phyloP scores from a whole-genome alignment of 1,140 invertebrate species.

The Nylanderia fulva region DNA sequence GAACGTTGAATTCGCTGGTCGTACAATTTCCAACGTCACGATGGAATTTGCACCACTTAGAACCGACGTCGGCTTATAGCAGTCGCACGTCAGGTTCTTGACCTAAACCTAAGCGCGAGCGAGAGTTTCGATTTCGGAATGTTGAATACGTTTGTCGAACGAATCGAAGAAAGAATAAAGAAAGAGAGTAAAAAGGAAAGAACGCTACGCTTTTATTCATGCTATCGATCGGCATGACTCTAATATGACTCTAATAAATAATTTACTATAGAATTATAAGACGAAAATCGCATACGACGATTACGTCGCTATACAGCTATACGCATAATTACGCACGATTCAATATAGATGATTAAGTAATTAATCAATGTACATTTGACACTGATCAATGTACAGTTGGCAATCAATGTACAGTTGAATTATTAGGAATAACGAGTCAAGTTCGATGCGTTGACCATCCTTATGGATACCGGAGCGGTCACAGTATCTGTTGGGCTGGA shows the following conservation, averaged over 20 bases:
- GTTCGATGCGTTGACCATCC: conserved; percentile 81
- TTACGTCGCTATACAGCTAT: not conserved
- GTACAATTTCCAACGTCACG: conserved; percentile 45
- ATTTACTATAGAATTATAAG: not conserved
- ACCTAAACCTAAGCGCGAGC: conserved; percentile 50
- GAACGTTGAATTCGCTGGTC: conserved; percentile 28
- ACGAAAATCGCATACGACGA: too few relatives aligned
- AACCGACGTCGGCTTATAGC: conserved; percentile 38
- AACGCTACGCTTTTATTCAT: conserved; percentile 29
- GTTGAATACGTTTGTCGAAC: conserved; percentile 56
- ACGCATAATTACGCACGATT: not conserved
- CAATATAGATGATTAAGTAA: too few relatives aligned
- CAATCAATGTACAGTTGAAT: too few relatives aligned
- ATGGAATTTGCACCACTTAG: conserved; percentile 51
- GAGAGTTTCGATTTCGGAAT: conserved; percentile 53
- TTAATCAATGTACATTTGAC: not conserved
- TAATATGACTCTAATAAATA: conserved; percentile 1
- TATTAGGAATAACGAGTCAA: conserved; percentile 78
- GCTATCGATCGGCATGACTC: not conserved
- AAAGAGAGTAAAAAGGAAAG: not conserved
- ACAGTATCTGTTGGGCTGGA: conserved; percentile 82
- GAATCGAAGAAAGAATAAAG: not conserved
- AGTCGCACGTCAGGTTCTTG: conserved; percentile 65
- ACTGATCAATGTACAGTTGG: conserved; percentile 12
- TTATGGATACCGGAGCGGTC: conserved; percentile 82